Evolutionary conservation across 2,888 invertebrate genomes (phyloP).

Genomic region (Amphimallon solstitiale): DNA sequence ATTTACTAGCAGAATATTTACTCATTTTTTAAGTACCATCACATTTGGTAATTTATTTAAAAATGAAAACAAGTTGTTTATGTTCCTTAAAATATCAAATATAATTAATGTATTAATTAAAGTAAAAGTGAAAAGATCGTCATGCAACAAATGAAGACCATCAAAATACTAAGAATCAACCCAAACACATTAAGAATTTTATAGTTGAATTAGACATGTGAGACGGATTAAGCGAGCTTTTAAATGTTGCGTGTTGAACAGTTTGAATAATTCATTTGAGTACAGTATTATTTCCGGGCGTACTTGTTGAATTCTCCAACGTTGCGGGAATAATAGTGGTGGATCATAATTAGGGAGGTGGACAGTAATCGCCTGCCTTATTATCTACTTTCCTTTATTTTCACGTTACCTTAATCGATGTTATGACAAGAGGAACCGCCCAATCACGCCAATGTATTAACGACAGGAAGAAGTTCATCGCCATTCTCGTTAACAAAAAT

Average conservation of each 20-base stretch:
- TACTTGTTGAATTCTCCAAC: slow-evolving; percentile 21
- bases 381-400: slow-evolving; percentile 21
- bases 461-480: neutral
- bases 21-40: too few species aligned
- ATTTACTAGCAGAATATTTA: too few species aligned
- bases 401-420: slow-evolving; percentile 11
- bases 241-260: slow-evolving; percentile 20
- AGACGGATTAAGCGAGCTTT: slow-evolving; percentile 3
- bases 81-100: too few species aligned
- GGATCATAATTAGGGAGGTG: slow-evolving; percentile 21
- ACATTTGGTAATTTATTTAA: too few species aligned
- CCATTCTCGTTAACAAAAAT: neutral
- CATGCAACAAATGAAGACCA: too few species aligned
- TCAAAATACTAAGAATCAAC: too few species aligned
- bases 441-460: neutral
- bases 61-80: too few species aligned
- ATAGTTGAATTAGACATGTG: slow-evolving; percentile 8
- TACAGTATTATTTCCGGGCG: slow-evolving; percentile 4
- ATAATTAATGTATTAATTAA: too few species aligned
- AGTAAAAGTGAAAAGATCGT: too few species aligned
- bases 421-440: neutral
- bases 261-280: slow-evolving; percentile 21
- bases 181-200: neutral
- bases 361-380: slow-evolving; percentile 13
- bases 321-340: slow-evolving; percentile 7